Evolutionary conservation across 2,888 invertebrate species (phyloP).

Genomic region (Linyphia triangularis): DNA sequence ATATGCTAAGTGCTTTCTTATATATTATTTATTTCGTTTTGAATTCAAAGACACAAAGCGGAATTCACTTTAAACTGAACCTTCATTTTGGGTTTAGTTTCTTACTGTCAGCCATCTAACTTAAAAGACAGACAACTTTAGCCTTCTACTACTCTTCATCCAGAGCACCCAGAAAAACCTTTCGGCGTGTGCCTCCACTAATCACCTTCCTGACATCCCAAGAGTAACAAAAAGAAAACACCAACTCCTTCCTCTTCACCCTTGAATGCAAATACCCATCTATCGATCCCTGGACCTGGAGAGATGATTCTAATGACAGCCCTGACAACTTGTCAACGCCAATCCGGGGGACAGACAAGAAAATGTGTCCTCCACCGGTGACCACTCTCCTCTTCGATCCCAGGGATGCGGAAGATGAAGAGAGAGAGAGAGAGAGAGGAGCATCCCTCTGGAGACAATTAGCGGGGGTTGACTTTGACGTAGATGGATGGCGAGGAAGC

Average conservation of each 20-base stretch:
- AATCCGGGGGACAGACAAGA: conserved; percentile 69
- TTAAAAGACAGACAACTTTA: conserved; percentile 42
- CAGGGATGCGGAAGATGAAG: not conserved
- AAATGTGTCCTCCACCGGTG: conserved; percentile 53
- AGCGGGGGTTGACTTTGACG: conserved; percentile 72
- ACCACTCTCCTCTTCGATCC: not conserved
- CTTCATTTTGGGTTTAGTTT: no score
- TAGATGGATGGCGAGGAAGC: conserved; percentile 74
- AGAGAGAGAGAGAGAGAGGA: conserved; percentile 2
- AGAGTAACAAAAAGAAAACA: not conserved
- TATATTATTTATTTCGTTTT: no score
- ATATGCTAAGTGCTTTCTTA: no score
- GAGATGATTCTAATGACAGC: conserved; percentile 63
- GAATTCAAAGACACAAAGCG: no score
- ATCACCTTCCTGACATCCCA: conserved; percentile 68
- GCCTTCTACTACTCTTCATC: no score
- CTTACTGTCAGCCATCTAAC: conserved; percentile 17
- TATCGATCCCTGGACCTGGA: not conserved
- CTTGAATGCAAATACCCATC: conserved; percentile 52
- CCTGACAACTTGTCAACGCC: conserved; percentile 71
- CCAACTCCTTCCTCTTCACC: not conserved
- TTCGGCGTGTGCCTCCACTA: conserved; percentile 65
- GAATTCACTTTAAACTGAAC: no score
- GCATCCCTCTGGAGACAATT: conserved; percentile 46
- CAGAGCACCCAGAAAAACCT: conserved; percentile 15